phyloP scores from a whole-genome alignment of 2,797 vertebrate species.

The Heteromormyrus szaboi region DNA sequence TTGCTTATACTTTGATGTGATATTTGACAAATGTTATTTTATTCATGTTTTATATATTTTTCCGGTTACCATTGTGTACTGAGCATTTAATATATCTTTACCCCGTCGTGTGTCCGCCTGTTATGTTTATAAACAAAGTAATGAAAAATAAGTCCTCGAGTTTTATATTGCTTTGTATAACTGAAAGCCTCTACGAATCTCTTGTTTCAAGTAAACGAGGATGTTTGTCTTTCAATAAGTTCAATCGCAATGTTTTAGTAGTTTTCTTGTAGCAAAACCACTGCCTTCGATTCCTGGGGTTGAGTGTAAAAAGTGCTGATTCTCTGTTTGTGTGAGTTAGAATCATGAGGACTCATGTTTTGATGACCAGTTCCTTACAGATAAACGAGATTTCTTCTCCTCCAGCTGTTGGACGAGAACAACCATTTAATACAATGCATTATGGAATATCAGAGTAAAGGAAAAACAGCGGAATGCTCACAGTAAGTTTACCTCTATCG shows the following conservation, averaged over 20 bases:
- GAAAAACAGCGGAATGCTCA: conserved; percentile 96
- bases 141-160: not conserved
- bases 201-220: not conserved
- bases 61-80: not conserved
- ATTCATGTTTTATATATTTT: conserved; percentile 5
- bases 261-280: not conserved
- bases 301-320: not conserved
- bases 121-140: not conserved
- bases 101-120: not conserved
- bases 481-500: conserved; percentile 77
- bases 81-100: not conserved
- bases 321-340: not conserved
- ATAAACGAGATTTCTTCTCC: conserved; percentile 16
- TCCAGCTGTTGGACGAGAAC: conserved; percentile 96
- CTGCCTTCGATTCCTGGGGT: not conserved
- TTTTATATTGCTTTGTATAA: not conserved
- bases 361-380: not conserved
- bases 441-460: conserved; percentile 99
- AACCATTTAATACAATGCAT: conserved; percentile 99
- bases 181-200: not conserved
- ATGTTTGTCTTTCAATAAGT: not conserved
- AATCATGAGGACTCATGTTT: not conserved
- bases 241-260: not conserved
- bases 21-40: not conserved
- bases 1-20: not conserved